Base-by-base conservation (phyloP, 1,140 invertebrate species). In the Cardiocondyla obscurior region DNA sequence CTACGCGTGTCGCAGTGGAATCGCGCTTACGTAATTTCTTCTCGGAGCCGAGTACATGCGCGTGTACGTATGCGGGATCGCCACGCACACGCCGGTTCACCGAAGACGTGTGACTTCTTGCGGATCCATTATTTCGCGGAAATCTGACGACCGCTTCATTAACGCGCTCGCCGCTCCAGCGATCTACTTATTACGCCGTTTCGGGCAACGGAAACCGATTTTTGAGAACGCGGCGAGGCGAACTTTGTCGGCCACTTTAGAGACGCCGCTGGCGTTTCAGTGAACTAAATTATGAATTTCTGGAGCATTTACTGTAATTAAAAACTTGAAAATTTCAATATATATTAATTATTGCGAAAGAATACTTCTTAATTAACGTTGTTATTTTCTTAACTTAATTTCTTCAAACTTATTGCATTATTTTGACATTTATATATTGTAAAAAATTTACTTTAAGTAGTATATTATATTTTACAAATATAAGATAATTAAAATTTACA, bases 21-120 rank as follows among this genome's bases (percentile, higher is more conserved):
- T 19, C 51, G 44, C 39, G 42, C 55, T 87, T 87, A 86, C 86
- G 86, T 87, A 87, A 87, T 87, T 74, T 39, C 81, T 87, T 87
- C 85, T 84, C 16, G 44, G 65, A 85, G 84, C 36, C 62, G 67
- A 19, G 19, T 39, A 16, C 64, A 39, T 19, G 7, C 42, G 30
- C 58, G 19, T 42, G 19, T n/a, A 16, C 28, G 44, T 33, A 14
- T 69, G 33, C 55, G 36, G 73, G 42, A 51, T 44, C 30, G 51
- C 39, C 28, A 33, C 28, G 28, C 28, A 46, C 28, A 39, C 44
- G n/a, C 30, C 16, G 6, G 25, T 22, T 39, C 25, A 67, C 51
- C 65, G 81, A 33, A 60, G 74, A 69, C 82, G 72, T 62, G 53
- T 76, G 85, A 87, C 42, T 60, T 60, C 64, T 84, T 74, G 81